These are phyloP conservation scores for Drosophila paramelanica DNA, from an alignment of 2,888 invertebrate genomes.

Conservation along the genomic window DNA sequence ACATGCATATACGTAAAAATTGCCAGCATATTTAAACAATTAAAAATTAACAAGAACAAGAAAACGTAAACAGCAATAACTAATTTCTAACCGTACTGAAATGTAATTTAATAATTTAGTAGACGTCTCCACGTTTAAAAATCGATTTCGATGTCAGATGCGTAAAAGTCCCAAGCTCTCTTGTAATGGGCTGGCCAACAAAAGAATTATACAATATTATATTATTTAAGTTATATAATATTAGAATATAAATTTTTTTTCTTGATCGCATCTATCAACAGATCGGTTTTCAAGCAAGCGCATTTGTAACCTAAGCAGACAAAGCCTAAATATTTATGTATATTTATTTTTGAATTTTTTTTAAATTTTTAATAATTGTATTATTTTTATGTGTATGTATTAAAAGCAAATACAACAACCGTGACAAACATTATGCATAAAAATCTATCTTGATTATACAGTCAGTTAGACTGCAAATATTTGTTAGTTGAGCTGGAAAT, in stretches of 20 bases:
- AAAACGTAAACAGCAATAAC: conserved; percentile 52
- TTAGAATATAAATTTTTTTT: conserved; percentile 13
- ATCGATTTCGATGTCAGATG: conserved; percentile 23
- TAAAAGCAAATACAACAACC: conserved; percentile 70
- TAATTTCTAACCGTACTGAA: conserved; percentile 62
- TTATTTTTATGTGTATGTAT: conserved; percentile 69
- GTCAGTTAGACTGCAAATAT: no score
- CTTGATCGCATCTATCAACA: conserved; percentile 19
- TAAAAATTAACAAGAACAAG: conserved; percentile 22
- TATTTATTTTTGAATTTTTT: conserved; percentile 61
- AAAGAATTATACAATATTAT: conserved; percentile 12
- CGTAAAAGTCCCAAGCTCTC: conserved; percentile 17
- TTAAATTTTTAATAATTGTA: conserved; percentile 54
- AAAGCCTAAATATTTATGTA: conserved; percentile 48
- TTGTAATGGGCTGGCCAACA: conserved; percentile 6
- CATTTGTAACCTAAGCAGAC: conserved; percentile 45
- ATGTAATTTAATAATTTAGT: conserved; percentile 57
- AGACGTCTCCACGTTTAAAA: conserved; percentile 16
- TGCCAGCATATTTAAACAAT: conserved; percentile 52
- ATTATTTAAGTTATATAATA: conserved; percentile 15
- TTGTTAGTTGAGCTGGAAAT: neutral
- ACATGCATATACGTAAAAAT: conserved; percentile 52
- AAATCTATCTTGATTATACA: neutral
- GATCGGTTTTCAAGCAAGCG: conserved; percentile 31
- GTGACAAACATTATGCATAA: conserved; percentile 16